Conservation (phyloP, 2,888 invertebrate genomes). For the Sarcophaga caerulescens region DNA sequence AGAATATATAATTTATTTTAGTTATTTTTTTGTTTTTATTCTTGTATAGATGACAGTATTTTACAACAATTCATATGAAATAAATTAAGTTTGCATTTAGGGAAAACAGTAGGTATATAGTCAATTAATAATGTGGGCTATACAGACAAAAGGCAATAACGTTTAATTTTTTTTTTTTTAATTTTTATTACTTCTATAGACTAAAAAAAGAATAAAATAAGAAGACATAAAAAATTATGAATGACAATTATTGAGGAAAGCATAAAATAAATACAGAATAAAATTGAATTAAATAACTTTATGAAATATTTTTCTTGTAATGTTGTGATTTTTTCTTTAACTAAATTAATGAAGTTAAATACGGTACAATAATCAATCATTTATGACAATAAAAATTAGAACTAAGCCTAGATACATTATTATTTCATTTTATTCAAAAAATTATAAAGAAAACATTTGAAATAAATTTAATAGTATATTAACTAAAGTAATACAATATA, state of each 20-base stretch:
- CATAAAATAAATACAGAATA: neutral
- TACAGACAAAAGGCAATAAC: constrained; percentile 9
- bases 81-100: neutral
- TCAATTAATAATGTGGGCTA: no score
- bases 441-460: neutral
- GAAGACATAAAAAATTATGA: constrained; percentile 14
- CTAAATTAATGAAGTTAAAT: constrained; percentile 44
- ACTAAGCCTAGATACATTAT: constrained; percentile 38
- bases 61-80: neutral
- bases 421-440: constrained; percentile 42
- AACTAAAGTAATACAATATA: constrained; percentile 40
- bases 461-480: constrained; percentile 25
- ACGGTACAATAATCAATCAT: constrained; percentile 52
- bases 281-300: constrained; percentile 11
- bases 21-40: neutral
- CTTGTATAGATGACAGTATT: neutral
- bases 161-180: neutral
- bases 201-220: constrained; percentile 18
- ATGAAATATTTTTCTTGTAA: constrained; percentile 25
- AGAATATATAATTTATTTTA: constrained; percentile 18
- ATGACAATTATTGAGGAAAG: neutral
- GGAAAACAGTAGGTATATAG: neutral
- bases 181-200: constrained; percentile 33
- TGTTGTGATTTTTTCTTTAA: constrained; percentile 12
- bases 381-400: constrained; percentile 39